Base-by-base conservation (phyloP, 2,797 vertebrate species). In the Coluber constrictor region DNA sequence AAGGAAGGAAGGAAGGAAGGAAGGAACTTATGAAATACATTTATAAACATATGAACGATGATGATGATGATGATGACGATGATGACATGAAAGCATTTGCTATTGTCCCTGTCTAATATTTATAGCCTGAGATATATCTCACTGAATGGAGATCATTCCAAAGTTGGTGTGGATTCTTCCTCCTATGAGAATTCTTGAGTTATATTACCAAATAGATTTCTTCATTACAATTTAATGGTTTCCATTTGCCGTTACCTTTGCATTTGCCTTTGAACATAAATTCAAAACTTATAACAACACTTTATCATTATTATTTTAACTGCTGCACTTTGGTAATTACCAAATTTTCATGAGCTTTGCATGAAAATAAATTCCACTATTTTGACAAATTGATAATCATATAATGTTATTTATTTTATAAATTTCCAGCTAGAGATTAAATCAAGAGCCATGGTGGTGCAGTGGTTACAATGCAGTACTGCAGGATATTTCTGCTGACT, bases 151-250 rank as follows among this genome's bases (percentile, higher is more conserved):
- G 66, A 70, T 32, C 13, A 70, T 20, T 79, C 18, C 70, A 43
- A 79, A 11, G 18, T 79, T 37, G 8, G 59, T 59, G 4, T 63
- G 3, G n/a, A 47, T 74, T 74, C 18, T 9, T 55, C 16, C 10
- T 20, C 57, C 6, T 89, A 1, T 89, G 37, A 47, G 43, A 6
- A 54, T 1, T 57, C 3, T 57, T 10, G 66, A 89, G 7, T 89
- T 12, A 32, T 74, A 20, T 60, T 88, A 8, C 47, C 9, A 57
- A 63, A 8, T 92, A 51, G 0, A n/a, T 94, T 93, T 92, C 74
- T 91, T 11, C 0, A 0, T 83, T 3, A 2, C 92, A 12, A 91
- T 57, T 16, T 79, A 20, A 0, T 1, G 1, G 2, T 3, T 4
- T 4, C 63, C 13, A 74, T 88, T 92, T 94, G 18, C 90, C 9